Evolutionary conservation across 1,140 invertebrate species (phyloP).

Genomic region (Penaeus japonicus): DNA sequence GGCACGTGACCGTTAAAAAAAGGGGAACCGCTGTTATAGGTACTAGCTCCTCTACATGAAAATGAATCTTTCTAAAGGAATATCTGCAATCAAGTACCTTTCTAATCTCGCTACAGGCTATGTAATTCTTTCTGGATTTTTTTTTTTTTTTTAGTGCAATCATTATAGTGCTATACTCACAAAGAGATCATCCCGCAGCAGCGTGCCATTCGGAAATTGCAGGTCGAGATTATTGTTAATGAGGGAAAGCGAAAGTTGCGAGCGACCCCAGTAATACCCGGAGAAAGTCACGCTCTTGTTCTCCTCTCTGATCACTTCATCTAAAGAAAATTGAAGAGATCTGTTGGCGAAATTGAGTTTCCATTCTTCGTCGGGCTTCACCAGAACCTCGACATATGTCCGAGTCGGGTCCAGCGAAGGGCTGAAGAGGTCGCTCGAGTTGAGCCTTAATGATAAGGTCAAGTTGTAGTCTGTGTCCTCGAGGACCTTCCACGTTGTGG

Average conservation of each 20-base stretch:
- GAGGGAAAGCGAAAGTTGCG: conserved; percentile 16
- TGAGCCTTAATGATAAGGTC: neutral
- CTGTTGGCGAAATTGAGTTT: neutral
- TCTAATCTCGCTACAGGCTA: no score
- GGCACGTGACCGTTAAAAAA: no score
- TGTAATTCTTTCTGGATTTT: no score
- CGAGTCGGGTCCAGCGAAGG: neutral
- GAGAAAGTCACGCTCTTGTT: conserved; percentile 37
- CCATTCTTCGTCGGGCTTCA: neutral
- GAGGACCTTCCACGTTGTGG: neutral
- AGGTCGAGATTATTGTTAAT: conserved; percentile 8
- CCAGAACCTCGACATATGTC: neutral
- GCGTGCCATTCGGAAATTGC: neutral
- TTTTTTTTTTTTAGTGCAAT: no score
- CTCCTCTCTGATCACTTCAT: neutral
- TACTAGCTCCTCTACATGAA: no score
- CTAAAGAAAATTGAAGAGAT: neutral
- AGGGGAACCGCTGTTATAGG: no score
- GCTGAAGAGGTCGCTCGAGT: neutral
- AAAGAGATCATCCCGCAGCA: neutral
- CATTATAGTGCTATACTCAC: neutral
- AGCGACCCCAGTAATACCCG: conserved; percentile 35
- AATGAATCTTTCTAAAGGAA: no score
- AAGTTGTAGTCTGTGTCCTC: neutral
- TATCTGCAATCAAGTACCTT: no score